Conservation (phyloP, 2,797 vertebrate genomes). For the Hemibagrus guttatus region DNA sequence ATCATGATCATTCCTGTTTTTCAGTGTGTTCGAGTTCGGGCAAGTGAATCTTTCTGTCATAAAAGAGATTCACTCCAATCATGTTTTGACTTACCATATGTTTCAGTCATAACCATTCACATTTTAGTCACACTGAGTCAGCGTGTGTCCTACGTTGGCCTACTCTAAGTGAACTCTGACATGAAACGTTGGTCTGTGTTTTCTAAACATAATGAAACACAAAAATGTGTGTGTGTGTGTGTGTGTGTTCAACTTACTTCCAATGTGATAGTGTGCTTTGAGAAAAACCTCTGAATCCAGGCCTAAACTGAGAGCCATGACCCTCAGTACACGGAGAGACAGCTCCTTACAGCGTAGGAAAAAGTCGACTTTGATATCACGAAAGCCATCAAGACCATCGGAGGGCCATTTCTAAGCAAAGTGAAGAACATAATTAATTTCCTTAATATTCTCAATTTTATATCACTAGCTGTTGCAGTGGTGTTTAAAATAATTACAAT, state of each 20-base stretch:
- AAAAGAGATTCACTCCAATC: not conserved
- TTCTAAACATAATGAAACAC: not conserved
- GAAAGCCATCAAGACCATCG: constrained; percentile 57
- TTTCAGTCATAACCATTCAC: not conserved
- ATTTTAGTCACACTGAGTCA: not conserved
- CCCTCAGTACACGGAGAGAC: constrained; percentile 67
- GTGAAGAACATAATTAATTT: not conserved
- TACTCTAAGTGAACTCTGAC: not conserved
- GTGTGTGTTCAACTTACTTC: constrained; percentile 61
- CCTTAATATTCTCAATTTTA: not conserved
- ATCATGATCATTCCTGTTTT: not conserved
- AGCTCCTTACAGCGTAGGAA: constrained; percentile 71
- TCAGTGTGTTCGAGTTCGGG: too few relatives aligned
- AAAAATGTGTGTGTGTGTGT: constrained; percentile 3
- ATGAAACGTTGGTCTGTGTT: not conserved
- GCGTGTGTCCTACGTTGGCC: not conserved
- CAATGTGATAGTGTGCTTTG: constrained; percentile 63
- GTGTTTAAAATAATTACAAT: constrained; percentile 65
- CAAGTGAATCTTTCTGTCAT: not conserved
- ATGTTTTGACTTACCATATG: not conserved
- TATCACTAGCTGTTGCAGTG: not conserved
- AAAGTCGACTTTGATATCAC: constrained; percentile 60
- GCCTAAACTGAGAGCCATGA: constrained; percentile 70
- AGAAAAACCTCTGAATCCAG: constrained; percentile 70
- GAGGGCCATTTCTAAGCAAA: constrained; percentile 70